Evolutionary conservation across 2,797 vertebrate species (phyloP).

Genomic region (Myotis pilosus): DNA sequence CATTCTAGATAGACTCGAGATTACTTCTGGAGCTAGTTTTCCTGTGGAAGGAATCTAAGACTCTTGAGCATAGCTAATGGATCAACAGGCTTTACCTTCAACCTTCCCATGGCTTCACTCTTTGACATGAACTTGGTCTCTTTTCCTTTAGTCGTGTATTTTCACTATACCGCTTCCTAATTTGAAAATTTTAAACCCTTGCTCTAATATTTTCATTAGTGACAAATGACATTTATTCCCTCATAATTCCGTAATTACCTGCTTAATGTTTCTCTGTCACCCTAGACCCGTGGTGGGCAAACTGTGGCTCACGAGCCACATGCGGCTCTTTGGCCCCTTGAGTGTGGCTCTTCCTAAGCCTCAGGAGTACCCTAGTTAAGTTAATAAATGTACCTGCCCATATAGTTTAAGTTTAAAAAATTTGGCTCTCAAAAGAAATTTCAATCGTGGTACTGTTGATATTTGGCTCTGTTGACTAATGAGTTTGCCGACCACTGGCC

Average conservation of each 20-base stretch:
- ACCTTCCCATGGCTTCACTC: not conserved
- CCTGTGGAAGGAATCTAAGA: not conserved
- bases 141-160: not conserved
- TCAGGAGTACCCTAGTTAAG: no score
- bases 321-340: no score
- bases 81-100: not conserved
- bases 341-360: no score
- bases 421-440: no score
- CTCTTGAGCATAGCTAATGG: not conserved
- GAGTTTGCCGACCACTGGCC: no score
- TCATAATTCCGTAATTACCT: not conserved
- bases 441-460: no score
- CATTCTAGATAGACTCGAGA: not conserved
- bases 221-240: not conserved
- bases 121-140: not conserved
- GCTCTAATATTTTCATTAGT: not conserved
- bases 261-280: not conserved
- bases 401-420: no score
- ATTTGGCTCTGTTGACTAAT: no score
- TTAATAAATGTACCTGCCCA: no score
- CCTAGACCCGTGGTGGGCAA: not conserved
- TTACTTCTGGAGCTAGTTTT: conserved; percentile 14
- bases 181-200: not conserved
- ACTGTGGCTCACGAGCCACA: no score
- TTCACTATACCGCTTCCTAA: not conserved